Evolutionary conservation across 2,797 vertebrate species (phyloP).

Genomic region (Ptychobarbus kaznakovi): DNA sequence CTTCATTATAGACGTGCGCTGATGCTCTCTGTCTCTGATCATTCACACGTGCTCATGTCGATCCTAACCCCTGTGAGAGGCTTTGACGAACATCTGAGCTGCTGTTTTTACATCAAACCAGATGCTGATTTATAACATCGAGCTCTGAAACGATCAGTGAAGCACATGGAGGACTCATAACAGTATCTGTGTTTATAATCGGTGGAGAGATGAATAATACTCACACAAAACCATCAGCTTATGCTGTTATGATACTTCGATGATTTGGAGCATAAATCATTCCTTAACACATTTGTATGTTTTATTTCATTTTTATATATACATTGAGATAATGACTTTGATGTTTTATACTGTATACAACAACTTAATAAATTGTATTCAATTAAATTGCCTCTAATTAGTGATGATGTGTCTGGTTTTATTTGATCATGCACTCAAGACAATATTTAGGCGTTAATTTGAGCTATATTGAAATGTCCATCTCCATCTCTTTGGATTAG

Average conservation of each 20-base stretch:
- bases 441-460: not conserved
- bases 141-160: no score
- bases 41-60: no score
- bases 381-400: not conserved
- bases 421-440: not conserved
- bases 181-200: not conserved
- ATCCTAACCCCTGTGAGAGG: not conserved
- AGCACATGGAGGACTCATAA: not conserved
- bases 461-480: not conserved
- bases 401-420: not conserved
- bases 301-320: conserved; percentile 1
- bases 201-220: not conserved
- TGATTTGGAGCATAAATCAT: not conserved
- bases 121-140: not conserved
- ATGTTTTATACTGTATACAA: not conserved
- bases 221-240: not conserved
- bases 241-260: no score
- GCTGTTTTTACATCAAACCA: not conserved
- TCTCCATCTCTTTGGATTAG: not conserved
- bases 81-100: not conserved
- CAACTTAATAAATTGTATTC: not conserved
- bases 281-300: not conserved
- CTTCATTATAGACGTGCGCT: not conserved
- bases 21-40: not conserved
- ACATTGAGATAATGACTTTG: not conserved